phyloP scores from a whole-genome alignment of 2,888 invertebrate genomes.

The Uropetala carovei region DNA sequence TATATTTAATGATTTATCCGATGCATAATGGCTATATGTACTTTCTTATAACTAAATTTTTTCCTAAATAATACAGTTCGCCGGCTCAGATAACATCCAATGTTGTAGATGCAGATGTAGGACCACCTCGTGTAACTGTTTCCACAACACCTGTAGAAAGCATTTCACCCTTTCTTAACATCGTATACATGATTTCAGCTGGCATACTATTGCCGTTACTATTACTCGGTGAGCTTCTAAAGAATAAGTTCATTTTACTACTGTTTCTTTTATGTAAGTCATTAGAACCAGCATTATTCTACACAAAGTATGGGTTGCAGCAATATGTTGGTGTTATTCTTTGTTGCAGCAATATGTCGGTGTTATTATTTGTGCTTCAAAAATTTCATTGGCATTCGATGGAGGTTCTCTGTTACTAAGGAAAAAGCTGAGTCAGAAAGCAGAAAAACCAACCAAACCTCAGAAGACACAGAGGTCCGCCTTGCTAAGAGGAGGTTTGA shows the following conservation, averaged over 20 bases:
- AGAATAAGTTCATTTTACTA: background rate
- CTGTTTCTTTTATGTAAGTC: background rate
- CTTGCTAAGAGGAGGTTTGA: too few species aligned
- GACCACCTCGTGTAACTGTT: background rate
- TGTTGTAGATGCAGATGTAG: background rate
- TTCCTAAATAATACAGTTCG: background rate
- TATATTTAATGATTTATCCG: too few species aligned
- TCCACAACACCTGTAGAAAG: background rate
- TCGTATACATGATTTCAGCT: background rate
- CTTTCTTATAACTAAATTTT: background rate
- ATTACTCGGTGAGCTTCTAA: constrained; percentile 19
- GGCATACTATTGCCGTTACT: background rate
- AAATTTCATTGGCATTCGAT: background rate
- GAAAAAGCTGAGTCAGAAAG: background rate
- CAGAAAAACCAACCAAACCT: too few species aligned
- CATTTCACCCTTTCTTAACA: too few species aligned
- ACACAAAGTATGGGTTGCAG: background rate
- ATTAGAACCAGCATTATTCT: background rate
- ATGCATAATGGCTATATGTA: background rate
- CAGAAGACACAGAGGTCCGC: too few species aligned
- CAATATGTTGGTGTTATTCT: constrained; percentile 16
- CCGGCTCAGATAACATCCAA: constrained; percentile 2
- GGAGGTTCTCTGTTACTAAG: constrained; percentile 21
- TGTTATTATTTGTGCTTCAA: background rate
- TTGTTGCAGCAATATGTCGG: background rate